A percentile compares a stretch with the other conserved stretches of the same genome.
phyloP scores from a whole-genome alignment of 2,797 vertebrate species.

The Sebastes wilsoni region DNA sequence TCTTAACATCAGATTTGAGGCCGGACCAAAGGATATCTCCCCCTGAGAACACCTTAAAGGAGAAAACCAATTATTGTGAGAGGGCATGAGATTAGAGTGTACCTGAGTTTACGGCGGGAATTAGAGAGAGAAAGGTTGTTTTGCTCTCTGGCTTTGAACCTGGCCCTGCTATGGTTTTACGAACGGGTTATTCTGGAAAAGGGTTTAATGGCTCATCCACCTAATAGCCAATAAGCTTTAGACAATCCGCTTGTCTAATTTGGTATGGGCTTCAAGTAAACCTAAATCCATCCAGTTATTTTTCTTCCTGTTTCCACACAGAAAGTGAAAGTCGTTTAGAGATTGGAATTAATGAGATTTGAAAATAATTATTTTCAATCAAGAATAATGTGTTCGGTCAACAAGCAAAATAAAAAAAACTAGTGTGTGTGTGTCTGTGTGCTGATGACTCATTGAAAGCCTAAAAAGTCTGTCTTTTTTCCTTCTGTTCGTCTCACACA shows the following conservation, averaged over 20 bases:
- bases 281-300: constrained; percentile 36
- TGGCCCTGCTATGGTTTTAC: constrained; percentile 35
- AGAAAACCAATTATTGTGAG: constrained; percentile 78
- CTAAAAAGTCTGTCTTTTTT: not conserved
- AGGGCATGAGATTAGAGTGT: constrained; percentile 73
- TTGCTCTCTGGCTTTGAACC: constrained; percentile 64
- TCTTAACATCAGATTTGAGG: constrained; percentile 53
- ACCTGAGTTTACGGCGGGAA: constrained; percentile 65
- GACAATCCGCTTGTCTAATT: constrained; percentile 69
- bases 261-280: constrained; percentile 44
- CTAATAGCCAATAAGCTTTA: constrained; percentile 73
- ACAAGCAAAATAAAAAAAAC: not conserved
- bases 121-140: constrained; percentile 66
- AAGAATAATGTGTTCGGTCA: not conserved
- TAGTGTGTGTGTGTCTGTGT: not conserved
- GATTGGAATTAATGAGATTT: constrained; percentile 7
- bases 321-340: constrained; percentile 16
- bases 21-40: constrained; percentile 56
- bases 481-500: not conserved
- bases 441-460: not conserved
- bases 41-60: constrained; percentile 69
- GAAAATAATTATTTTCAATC: constrained; percentile 13
- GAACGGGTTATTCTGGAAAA: constrained; percentile 44
- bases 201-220: constrained; percentile 71
- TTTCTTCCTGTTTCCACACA: constrained; percentile 5